Evolutionary conservation across 1,140 invertebrate species (phyloP).

Genomic region (Pogonognathellus flavescens): DNA sequence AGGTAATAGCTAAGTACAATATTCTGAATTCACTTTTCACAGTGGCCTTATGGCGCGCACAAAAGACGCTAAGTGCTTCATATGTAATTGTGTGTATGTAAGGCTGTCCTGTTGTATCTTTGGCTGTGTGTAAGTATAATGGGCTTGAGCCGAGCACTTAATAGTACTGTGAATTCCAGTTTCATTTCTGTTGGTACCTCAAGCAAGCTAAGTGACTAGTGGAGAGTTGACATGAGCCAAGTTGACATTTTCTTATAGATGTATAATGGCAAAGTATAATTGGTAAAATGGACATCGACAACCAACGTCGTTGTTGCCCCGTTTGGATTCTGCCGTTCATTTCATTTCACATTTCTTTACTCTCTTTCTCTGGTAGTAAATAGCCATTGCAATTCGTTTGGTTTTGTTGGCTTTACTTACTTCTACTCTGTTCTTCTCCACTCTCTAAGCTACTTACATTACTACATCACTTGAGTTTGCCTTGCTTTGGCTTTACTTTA

Average conservation of each 20-base stretch:
- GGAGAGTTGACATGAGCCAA: constrained; percentile 46
- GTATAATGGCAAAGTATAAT: constrained; percentile 50
- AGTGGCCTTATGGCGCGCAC: constrained; percentile 17
- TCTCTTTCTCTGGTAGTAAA: constrained; percentile 33
- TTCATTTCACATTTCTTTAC: neutral
- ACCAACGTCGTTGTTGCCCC: constrained; percentile 1
- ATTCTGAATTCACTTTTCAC: constrained; percentile 10
- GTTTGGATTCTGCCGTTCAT: constrained; percentile 11
- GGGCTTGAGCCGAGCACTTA: constrained; percentile 34
- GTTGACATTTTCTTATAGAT: constrained; percentile 33
- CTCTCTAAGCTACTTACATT: constrained; percentile 40
- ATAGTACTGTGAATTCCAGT: constrained; percentile 33
- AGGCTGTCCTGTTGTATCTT: constrained; percentile 5
- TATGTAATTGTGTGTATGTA: constrained; percentile 35
- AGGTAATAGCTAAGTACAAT: neutral
- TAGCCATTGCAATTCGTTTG: constrained; percentile 22
- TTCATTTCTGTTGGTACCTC: constrained; percentile 20
- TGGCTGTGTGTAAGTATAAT: constrained; percentile 11
- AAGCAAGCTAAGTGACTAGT: constrained; percentile 36
- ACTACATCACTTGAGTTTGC: constrained; percentile 36
- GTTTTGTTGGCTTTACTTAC: neutral
- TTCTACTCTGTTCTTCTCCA: neutral
- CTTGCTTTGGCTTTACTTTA: constrained; percentile 23
- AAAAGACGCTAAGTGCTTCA: constrained; percentile 25
- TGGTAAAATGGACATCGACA: constrained; percentile 49